Conservation (phyloP, 2,797 vertebrate species). For the Anomalospiza imberbis region DNA sequence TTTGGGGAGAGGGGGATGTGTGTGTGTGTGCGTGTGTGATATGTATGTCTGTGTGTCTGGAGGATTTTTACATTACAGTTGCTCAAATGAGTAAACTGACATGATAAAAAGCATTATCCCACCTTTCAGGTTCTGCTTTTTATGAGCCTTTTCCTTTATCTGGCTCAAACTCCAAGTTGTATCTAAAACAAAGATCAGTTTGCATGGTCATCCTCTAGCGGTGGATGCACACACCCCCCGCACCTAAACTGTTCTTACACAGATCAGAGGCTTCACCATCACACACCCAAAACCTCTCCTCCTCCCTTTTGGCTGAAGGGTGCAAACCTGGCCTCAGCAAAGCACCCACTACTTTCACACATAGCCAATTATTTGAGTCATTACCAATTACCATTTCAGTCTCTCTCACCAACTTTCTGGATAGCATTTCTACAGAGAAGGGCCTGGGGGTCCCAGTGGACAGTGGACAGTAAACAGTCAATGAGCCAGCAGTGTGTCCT, state of each 20-base stretch:
- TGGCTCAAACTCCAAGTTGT: background rate
- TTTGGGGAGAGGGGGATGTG: too few relatives aligned
- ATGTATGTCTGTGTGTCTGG: background rate
- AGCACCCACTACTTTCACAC: background rate
- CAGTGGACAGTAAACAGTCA: background rate
- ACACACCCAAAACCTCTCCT: background rate
- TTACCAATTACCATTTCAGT: background rate
- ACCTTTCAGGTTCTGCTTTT: background rate
- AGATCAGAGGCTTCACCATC: background rate
- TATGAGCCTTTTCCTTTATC: background rate
- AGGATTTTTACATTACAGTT: background rate
- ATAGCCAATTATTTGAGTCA: fast-evolving
- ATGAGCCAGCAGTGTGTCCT: too few relatives aligned
- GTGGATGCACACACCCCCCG: fast-evolving
- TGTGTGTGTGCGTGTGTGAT: too few relatives aligned
- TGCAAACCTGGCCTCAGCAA: background rate
- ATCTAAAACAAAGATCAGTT: background rate
- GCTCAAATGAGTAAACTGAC: background rate
- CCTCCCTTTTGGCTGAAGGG: background rate
- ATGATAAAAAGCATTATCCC: background rate
- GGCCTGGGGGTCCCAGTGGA: background rate
- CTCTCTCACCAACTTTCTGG: background rate
- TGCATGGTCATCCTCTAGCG: background rate
- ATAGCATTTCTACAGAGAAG: background rate
- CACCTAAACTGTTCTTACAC: background rate